Conservation (phyloP, 1,140 invertebrate genomes). For the Drosophila takahashii region DNA sequence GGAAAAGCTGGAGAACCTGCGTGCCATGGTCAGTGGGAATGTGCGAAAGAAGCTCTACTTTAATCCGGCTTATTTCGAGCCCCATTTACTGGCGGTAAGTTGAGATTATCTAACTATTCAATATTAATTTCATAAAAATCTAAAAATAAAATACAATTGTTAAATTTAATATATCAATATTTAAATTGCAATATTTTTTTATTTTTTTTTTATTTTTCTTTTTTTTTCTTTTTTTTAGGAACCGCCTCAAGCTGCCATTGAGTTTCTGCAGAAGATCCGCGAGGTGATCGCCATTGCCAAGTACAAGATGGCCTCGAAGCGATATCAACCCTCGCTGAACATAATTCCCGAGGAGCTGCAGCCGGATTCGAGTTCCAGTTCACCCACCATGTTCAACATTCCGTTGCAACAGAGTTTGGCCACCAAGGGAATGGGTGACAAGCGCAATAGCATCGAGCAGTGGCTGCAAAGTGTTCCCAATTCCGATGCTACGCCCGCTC, state of each 20-base stretch:
- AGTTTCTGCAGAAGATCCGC: conserved; percentile 94
- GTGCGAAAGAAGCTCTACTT: conserved; percentile 93
- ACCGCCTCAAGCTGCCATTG: conserved; percentile 93
- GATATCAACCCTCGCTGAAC: conserved; percentile 91
- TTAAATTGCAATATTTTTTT: neutral
- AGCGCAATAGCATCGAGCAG: conserved; percentile 90
- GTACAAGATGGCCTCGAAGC: conserved; percentile 92
- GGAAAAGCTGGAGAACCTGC: conserved; percentile 87
- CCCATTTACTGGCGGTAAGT: conserved; percentile 91
- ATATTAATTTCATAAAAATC: too few species aligned
- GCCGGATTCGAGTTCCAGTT: conserved; percentile 62
- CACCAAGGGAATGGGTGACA: conserved; percentile 86
- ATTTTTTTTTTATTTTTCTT: too few species aligned
- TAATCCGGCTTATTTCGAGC: conserved; percentile 95
- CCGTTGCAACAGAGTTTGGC: conserved; percentile 73
- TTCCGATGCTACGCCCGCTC: conserved; percentile 40
- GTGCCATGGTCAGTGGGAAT: conserved; percentile 87
- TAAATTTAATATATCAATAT: too few species aligned
- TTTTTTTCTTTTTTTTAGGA: conserved; percentile 86
- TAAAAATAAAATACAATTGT: neutral
- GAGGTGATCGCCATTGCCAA: conserved; percentile 95
- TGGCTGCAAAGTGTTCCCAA: conserved; percentile 91
- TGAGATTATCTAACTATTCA: neutral
- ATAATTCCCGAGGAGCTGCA: conserved; percentile 92
- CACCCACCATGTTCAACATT: conserved; percentile 58